phyloP scores from a whole-genome alignment of 2,113 vertebrate species.

The Pangasianodon hypophthalmus region DNA sequence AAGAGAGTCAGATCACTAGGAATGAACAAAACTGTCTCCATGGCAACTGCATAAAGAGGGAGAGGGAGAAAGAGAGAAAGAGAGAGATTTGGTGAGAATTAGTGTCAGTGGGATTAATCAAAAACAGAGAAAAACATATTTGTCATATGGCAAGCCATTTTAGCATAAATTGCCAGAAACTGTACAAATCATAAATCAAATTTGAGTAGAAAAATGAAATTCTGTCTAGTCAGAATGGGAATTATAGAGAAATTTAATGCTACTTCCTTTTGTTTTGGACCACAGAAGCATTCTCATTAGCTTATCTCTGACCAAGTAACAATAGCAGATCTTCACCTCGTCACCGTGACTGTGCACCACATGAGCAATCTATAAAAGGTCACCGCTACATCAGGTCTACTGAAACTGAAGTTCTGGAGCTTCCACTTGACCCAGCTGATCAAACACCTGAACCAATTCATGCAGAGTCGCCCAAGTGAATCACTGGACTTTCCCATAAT shows the following conservation, averaged over 20 bases:
- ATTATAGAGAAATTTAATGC: neutral
- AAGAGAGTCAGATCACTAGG: constrained; percentile 65
- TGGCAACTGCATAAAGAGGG: constrained; percentile 76
- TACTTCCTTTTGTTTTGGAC: neutral
- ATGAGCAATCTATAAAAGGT: neutral
- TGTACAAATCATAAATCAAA: neutral
- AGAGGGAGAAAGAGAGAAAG: constrained; percentile 10
- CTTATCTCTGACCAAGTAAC: neutral
- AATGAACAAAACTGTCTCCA: constrained; percentile 87
- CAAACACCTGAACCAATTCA: neutral
- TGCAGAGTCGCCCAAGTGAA: neutral
- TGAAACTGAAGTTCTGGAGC: neutral
- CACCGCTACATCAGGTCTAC: neutral
- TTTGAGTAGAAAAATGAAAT: neutral
- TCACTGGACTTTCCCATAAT: neutral
- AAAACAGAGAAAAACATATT: constrained; percentile 1
- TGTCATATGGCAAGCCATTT: neutral
- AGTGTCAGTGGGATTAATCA: constrained; percentile 40
- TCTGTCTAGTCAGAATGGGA: neutral
- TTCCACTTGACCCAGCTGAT: neutral
- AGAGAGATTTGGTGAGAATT: constrained; percentile 41
- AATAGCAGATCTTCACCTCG: neutral
- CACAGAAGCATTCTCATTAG: neutral
- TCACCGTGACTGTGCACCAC: neutral
- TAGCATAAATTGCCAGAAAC: neutral